phyloP scores from a whole-genome alignment of 2,797 vertebrate species.

The Propithecus perrieri region DNA sequence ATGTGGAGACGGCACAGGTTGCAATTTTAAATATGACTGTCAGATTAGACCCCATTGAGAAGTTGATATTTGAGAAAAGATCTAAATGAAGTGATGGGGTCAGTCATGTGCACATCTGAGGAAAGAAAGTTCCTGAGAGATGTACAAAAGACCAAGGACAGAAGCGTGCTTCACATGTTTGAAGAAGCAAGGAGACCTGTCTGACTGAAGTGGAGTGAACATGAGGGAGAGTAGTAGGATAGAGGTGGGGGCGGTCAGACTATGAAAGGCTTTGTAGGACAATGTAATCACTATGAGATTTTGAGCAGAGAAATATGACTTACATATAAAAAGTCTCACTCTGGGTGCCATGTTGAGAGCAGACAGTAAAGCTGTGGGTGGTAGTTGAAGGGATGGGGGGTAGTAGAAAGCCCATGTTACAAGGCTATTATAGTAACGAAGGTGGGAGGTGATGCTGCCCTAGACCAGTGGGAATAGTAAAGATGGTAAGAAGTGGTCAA shows the following conservation, averaged over 20 bases:
- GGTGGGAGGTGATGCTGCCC: too few relatives aligned
- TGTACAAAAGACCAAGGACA: background rate
- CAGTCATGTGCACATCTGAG: background rate
- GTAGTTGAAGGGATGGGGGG: background rate
- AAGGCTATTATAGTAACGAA: background rate
- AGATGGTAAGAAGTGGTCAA: background rate
- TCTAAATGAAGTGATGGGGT: background rate
- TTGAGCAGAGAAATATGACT: background rate
- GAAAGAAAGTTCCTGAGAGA: background rate
- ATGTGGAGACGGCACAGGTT: background rate
- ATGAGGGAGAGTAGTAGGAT: background rate
- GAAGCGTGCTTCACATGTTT: background rate
- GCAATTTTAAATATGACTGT: background rate
- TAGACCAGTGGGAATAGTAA: background rate
- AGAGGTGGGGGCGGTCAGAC: background rate
- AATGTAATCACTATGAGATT: background rate
- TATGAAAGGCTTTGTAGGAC: background rate
- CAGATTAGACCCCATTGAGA: background rate
- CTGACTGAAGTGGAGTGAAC: background rate
- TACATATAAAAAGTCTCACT: background rate
- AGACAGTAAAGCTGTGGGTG: background rate
- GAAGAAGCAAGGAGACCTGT: background rate
- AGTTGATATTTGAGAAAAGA: background rate
- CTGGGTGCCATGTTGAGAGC: background rate
- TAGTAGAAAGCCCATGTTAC: background rate